Conservation (phyloP, 2,888 invertebrate genomes). For the Chironomus tentans region DNA sequence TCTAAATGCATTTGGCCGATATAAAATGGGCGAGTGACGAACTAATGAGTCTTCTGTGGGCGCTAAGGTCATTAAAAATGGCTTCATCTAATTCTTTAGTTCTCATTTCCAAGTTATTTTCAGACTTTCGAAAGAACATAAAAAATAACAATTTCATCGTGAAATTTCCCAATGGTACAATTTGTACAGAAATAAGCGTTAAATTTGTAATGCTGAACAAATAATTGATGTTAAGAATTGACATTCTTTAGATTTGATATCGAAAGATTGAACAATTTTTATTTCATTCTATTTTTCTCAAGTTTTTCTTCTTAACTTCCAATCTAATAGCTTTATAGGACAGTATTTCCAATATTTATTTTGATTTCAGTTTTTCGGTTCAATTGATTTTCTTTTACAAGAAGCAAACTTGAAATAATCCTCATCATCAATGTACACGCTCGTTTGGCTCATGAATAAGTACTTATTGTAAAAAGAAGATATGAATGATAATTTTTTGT, state of each 20-base stretch:
- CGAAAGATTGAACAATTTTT: background rate
- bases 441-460: too few species aligned
- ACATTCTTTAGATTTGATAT: background rate
- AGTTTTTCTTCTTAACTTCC: too few species aligned
- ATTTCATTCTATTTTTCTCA: background rate
- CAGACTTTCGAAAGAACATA: background rate
- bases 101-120: background rate
- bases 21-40: background rate
- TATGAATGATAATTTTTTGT: too few species aligned
- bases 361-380: too few species aligned
- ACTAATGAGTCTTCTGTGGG: background rate
- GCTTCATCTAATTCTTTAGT: background rate
- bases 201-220: background rate
- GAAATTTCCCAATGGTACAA: conserved; percentile 10
- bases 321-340: too few species aligned
- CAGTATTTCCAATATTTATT: too few species aligned
- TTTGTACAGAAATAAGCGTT: background rate
- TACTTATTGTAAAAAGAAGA: too few species aligned
- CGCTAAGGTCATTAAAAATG: background rate
- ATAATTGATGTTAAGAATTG: background rate
- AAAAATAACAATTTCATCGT: background rate
- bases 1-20: background rate
- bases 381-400: background rate
- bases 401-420: background rate
- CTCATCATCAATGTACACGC: too few species aligned